A percentile compares a stretch with the other conserved stretches of the same genome.
Evolutionary conservation across 1,140 invertebrate species (phyloP).

Genomic region (Hormaphis cornu): DNA sequence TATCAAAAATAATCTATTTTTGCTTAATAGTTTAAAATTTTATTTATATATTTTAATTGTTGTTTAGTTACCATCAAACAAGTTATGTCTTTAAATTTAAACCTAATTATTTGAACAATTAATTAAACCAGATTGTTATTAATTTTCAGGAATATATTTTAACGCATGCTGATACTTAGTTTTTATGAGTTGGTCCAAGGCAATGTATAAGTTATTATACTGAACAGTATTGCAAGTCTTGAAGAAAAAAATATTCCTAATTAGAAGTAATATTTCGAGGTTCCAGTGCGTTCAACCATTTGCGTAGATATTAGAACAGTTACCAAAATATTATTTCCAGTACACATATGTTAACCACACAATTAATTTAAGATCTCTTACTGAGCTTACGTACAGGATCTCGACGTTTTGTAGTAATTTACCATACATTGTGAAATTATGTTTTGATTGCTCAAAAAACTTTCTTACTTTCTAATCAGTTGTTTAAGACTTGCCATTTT

Average conservation of each 20-base stretch:
- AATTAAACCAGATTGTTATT: background rate
- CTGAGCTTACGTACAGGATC: conserved; percentile 8
- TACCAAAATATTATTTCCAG: conserved; percentile 17
- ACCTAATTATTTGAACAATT: no score
- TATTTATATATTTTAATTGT: no score
- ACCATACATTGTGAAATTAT: background rate
- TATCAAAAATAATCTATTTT: no score
- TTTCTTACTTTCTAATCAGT: background rate
- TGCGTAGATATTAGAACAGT: conserved; percentile 5
- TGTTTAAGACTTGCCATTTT: conserved; percentile 24
- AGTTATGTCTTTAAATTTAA: no score
- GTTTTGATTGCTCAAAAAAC: conserved; percentile 15
- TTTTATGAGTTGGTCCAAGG: background rate
- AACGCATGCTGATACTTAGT: conserved; percentile 15
- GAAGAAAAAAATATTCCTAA: conserved; percentile 17
- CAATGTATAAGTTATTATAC: conserved; percentile 16
- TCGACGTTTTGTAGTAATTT: background rate
- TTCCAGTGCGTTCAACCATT: conserved; percentile 13
- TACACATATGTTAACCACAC: conserved; percentile 9
- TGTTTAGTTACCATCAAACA: no score
- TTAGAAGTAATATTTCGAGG: conserved; percentile 13
- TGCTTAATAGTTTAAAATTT: no score
- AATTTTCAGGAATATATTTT: conserved; percentile 16
- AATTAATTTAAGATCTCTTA: conserved; percentile 26
- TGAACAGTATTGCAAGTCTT: conserved; percentile 28